Conservation (phyloP, 2,888 invertebrate species). For the Conus canariensis region DNA sequence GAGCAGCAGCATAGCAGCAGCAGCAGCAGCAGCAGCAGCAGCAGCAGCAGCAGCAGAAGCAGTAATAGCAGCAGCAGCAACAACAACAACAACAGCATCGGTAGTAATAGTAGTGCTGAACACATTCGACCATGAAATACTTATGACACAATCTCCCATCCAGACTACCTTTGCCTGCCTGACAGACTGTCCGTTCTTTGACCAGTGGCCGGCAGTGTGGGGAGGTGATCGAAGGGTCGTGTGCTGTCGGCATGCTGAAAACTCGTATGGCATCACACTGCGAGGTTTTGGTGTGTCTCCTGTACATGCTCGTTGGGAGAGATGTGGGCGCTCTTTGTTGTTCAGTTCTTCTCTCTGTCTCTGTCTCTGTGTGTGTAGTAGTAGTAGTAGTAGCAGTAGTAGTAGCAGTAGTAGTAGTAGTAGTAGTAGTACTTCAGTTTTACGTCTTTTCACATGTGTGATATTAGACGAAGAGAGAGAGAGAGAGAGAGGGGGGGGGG, state of each 20-base stretch:
- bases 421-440: background rate
- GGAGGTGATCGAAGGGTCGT: background rate
- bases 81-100: no score
- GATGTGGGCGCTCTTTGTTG: background rate
- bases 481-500: no score
- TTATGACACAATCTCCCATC: no score
- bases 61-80: background rate
- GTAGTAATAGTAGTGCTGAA: background rate
- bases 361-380: background rate
- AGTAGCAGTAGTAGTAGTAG: background rate
- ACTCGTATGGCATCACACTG: background rate
- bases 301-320: constrained; percentile 1
- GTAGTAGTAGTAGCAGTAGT: background rate
- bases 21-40: no score
- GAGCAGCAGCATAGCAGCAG: no score
- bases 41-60: no score
- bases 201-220: no score
- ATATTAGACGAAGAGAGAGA: background rate
- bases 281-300: constrained; percentile 4
- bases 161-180: no score
- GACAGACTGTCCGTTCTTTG: no score
- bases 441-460: background rate
- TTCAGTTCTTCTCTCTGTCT: background rate
- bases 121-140: background rate
- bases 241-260: constrained; percentile 18